Evolutionary conservation across 2,888 invertebrate genomes (phyloP).

Genomic region (Taenaris catops): DNA sequence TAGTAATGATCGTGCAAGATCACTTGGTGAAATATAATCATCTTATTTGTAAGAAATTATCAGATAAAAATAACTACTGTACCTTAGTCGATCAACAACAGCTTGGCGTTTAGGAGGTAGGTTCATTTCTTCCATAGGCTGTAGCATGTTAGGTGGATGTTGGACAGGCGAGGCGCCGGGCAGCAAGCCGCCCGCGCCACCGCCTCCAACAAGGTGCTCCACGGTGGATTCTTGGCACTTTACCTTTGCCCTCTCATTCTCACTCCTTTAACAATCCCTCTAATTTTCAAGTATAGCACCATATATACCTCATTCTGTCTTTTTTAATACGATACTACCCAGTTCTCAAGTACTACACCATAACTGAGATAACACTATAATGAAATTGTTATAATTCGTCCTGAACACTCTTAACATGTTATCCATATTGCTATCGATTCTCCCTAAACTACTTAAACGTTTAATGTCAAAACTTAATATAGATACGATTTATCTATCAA

Average conservation of each 20-base stretch:
- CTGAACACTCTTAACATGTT: conserved; percentile 50
- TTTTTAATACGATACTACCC: conserved; percentile 28
- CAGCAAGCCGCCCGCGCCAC: conserved; percentile 83
- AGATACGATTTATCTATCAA: conserved; percentile 8
- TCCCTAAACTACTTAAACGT: conserved; percentile 13
- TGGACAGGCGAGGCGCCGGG: conserved; percentile 81
- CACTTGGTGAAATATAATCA: too few relatives aligned
- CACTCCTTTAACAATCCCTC: conserved; percentile 33
- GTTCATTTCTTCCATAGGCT: conserved; percentile 84
- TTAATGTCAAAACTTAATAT: not conserved
- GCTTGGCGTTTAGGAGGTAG: conserved; percentile 90
- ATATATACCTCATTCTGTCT: conserved; percentile 43
- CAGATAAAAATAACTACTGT: too few relatives aligned
- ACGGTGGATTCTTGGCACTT: conserved; percentile 69
- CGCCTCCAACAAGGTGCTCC: conserved; percentile 90
- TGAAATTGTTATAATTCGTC: conserved; percentile 57
- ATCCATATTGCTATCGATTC: conserved; percentile 52
- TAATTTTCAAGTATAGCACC: conserved; percentile 33
- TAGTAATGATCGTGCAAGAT: too few relatives aligned
- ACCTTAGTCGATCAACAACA: conserved; percentile 90
- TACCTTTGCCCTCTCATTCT: conserved; percentile 56
- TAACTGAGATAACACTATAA: conserved; percentile 53
- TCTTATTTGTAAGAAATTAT: too few relatives aligned
- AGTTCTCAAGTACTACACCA: conserved; percentile 59
- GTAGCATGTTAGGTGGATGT: conserved; percentile 82